Base-by-base conservation (phyloP, 2,113 vertebrate genomes). In the Eretmochelys imbricata region DNA sequence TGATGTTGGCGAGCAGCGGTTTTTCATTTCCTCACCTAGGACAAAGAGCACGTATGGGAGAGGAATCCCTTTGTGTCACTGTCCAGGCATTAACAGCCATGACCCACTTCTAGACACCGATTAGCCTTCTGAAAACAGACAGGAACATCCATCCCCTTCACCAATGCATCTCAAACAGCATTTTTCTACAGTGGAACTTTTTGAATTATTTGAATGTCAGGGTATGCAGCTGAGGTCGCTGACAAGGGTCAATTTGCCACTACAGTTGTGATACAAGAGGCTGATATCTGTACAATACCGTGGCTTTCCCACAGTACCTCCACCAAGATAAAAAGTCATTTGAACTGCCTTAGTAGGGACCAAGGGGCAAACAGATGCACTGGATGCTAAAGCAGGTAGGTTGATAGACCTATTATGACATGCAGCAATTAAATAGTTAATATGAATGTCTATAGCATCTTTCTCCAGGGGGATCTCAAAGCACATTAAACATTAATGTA, bases 1-100 rank as follows among this genome's bases (percentile, higher is more conserved):
- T 0, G 55, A 2, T 0, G 0, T 1, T 0, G 0, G 1, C 0
- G 76, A 93, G 84, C 98, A 98, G 57, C 97, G 97, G 0, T 2
- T 48, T n/a, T 11, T 62, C 97, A 98, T 98, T 72, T 91, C 62
- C 5, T 89, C 27, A 19, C 98, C 98, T 98, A 78, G 4, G 95
- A 50, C 1, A 55, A 48, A 49, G 42, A 38, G 6, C 51, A 53
- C 0, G 5, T 0, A 0, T 62, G 57, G 27, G 82, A 7, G 11
- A 84, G 5, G 42, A 90, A 65, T 7, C 25, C 8, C 24, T 31
- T 8, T 65, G 42, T 29, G 42, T 25, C 46, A 27, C 24, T 27
- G 25, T 48, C 25, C 3, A 12, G 27, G 75, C 42, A 48, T 78
- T 48, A 6, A 42, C 5, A 78, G 5, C 42, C 42, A 42, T 2